Evolutionary conservation across 2,797 vertebrate genomes (phyloP).

Genomic region (Sandelia bainsii): DNA sequence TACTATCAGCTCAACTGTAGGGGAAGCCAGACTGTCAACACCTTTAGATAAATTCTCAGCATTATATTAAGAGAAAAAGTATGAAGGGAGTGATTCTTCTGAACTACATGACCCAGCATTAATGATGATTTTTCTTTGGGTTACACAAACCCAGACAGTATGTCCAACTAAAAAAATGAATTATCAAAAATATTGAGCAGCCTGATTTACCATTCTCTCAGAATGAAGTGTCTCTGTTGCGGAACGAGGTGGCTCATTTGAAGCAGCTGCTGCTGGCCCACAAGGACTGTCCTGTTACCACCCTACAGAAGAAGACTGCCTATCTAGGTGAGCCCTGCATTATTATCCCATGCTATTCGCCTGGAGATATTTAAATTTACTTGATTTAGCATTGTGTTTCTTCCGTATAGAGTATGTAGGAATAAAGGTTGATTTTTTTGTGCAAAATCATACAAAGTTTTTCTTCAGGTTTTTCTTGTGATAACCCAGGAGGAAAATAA

Average conservation of each 20-base stretch:
- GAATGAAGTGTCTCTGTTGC: conserved; percentile 97
- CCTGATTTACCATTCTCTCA: conserved; percentile 63
- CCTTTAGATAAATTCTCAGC: not conserved
- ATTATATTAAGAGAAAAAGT: not conserved
- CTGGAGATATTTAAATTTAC: conserved; percentile 3
- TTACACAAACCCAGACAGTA: not conserved
- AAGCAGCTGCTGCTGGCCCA: conserved; percentile 98
- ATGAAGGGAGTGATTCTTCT: not conserved
- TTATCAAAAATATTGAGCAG: not conserved
- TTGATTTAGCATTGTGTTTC: not conserved
- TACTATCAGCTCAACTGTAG: not conserved
- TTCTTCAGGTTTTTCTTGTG: too few relatives aligned
- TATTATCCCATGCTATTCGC: not conserved
- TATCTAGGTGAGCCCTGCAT: conserved; percentile 88
- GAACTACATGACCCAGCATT: not conserved
- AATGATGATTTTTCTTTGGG: not conserved
- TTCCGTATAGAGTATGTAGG: not conserved
- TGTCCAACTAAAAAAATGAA: conserved; percentile 2
- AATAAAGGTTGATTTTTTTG: not conserved
- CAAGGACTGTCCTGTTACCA: conserved; percentile 98
- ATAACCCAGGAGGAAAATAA: too few relatives aligned
- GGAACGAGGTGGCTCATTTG: conserved; percentile 97
- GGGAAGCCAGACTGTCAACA: conserved; percentile 13
- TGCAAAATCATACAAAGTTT: not conserved
- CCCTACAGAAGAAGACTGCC: conserved; percentile 94